A percentile compares a stretch with the other conserved stretches of the same genome.
Evolutionary conservation across 2,113 vertebrate species (phyloP).

Genomic region (Ovis aries): DNA sequence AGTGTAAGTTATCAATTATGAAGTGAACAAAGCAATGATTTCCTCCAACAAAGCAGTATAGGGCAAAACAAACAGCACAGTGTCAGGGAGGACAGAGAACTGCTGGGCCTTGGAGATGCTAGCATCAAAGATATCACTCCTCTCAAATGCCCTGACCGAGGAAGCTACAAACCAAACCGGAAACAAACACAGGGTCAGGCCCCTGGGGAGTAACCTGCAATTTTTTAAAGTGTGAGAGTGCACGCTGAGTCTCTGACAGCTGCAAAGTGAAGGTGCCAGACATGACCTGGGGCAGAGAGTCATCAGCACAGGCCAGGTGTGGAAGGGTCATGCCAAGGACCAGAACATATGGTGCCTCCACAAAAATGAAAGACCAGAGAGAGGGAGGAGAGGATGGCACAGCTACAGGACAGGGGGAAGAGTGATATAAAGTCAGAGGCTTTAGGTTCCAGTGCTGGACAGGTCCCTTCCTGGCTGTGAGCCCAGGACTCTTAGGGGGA

Average conservation of each 20-base stretch:
- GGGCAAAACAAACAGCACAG: conserved; percentile 62
- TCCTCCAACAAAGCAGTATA: neutral
- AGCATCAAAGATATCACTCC: conserved; percentile 67
- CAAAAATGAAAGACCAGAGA: neutral
- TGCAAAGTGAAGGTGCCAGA: neutral
- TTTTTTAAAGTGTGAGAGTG: neutral
- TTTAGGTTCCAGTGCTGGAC: neutral
- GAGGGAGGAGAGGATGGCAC: neutral
- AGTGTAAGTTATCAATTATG: neutral
- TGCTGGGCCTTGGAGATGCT: conserved; percentile 68
- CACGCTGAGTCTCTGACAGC: neutral
- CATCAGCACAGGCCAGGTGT: neutral
- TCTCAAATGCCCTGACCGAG: conserved; percentile 69
- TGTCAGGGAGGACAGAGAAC: conserved; percentile 69
- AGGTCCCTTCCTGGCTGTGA: neutral
- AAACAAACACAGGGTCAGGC: neutral
- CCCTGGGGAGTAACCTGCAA: neutral
- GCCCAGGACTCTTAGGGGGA: neutral
- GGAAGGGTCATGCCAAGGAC: neutral
- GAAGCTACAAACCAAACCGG: conserved; percentile 55
- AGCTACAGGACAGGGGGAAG: neutral
- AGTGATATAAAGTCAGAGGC: neutral
- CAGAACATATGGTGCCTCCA: neutral
- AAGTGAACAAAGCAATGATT: neutral
- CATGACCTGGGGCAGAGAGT: neutral